phyloP scores from a whole-genome alignment of 2,888 invertebrate species.

The Bugula neritina region DNA sequence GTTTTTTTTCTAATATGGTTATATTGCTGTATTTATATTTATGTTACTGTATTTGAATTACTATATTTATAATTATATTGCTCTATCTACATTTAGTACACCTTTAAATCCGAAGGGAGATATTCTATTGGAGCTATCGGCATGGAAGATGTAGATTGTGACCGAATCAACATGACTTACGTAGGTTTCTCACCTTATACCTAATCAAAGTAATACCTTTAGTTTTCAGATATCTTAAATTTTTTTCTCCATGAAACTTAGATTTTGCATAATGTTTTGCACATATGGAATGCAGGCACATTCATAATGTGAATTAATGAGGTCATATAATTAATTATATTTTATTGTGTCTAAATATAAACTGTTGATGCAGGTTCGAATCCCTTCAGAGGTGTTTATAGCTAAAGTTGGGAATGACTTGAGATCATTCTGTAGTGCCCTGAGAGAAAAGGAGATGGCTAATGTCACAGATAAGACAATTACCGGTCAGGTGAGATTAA shows the following conservation, averaged over 20 bases:
- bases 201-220: no score
- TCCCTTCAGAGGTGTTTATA: not conserved
- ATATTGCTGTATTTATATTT: no score
- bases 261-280: no score
- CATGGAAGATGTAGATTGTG: slow-evolving; percentile 92
- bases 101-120: slow-evolving; percentile 85
- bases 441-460: not conserved
- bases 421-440: not conserved
- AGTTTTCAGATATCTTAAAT: no score
- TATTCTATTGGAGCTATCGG: slow-evolving; percentile 94
- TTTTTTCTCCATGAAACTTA: no score
- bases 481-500: not conserved
- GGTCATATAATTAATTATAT: no score
- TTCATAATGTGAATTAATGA: no score
- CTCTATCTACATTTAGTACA: slow-evolving; percentile 59
- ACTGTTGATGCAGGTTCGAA: slow-evolving; percentile 12
- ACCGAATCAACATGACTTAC: slow-evolving; percentile 95
- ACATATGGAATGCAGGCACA: no score
- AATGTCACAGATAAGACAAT: not conserved
- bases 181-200: slow-evolving; percentile 60
- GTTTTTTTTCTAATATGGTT: no score
- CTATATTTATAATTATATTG: not conserved
- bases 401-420: not conserved
- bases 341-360: no score
- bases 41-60: not conserved